A percentile compares a stretch with the other conserved stretches of the same genome.
Conservation (phyloP, 53 echinoderm and acorn worm genomes). For the Antedon mediterranea region DNA sequence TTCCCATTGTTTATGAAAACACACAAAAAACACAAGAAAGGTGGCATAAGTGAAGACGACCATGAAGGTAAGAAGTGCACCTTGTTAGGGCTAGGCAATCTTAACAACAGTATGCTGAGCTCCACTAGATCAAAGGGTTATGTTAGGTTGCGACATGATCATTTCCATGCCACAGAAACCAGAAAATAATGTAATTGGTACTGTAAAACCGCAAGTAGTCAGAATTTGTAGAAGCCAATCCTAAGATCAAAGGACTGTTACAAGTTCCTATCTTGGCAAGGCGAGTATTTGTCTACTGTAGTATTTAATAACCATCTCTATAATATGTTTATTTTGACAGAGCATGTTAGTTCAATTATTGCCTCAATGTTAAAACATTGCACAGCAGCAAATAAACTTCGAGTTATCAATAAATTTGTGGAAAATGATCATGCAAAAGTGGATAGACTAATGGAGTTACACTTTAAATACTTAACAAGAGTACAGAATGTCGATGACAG, state of each 20-base stretch:
- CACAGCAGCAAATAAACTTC: conserved; percentile 47
- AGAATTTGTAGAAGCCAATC: too few relatives aligned
- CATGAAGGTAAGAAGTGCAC: conserved; percentile 76
- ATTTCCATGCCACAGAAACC: too few relatives aligned
- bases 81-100: too few relatives aligned
- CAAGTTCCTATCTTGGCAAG: too few relatives aligned
- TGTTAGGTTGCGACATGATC: too few relatives aligned
- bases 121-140: too few relatives aligned
- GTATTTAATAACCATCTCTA: too few relatives aligned
- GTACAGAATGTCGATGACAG: conserved; percentile 76
- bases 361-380: conserved; percentile 66
- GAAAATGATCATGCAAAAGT: conserved; percentile 88
- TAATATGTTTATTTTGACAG: conserved; percentile 13
- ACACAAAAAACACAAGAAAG: conserved; percentile 46
- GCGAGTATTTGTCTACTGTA: too few relatives aligned
- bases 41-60: conserved; percentile 41
- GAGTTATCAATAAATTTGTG: conserved; percentile 76
- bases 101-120: too few relatives aligned
- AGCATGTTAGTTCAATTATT: conserved; percentile 78
- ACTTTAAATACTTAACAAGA: conserved; percentile 52
- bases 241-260: too few relatives aligned
- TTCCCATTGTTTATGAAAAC: conserved; percentile 99
- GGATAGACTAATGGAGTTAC: conserved; percentile 82
- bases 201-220: too few relatives aligned
- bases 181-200: too few relatives aligned